A percentile compares a stretch with the other conserved stretches of the same genome.
phyloP scores from a whole-genome alignment of 2,888 invertebrate species.

The Drosophila pseudotalamancana region DNA sequence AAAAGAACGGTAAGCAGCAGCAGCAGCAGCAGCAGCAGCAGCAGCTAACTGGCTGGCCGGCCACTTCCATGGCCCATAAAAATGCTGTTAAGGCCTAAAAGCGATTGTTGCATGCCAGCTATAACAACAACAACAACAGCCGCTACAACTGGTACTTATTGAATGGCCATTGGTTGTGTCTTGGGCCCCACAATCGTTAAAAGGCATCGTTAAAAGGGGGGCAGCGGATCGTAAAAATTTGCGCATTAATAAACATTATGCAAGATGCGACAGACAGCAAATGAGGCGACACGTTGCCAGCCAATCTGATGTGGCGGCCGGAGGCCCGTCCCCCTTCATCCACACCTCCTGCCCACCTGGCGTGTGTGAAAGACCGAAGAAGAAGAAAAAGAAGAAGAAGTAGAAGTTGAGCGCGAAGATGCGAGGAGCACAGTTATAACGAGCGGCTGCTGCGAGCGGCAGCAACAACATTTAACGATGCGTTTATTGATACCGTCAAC shows the following conservation, averaged over 20 bases:
- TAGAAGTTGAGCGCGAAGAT: conserved; percentile 20
- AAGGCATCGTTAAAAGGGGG: conserved; percentile 69
- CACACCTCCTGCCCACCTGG: no score
- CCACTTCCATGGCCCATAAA: conserved; percentile 50
- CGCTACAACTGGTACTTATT: conserved; percentile 39
- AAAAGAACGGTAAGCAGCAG: conserved; percentile 51
- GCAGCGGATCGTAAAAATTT: conserved; percentile 69
- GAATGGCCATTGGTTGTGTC: conserved; percentile 37
- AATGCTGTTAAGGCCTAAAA: conserved; percentile 69
- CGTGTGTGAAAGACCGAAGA: conserved; percentile 46
- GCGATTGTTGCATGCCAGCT: conserved; percentile 37
- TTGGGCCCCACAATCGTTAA: conserved; percentile 58
- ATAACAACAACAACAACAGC: conserved; percentile 15
- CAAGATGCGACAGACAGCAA: conserved; percentile 57
- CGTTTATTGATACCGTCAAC: conserved; percentile 65
- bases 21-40: conserved; percentile 6
- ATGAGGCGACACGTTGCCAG: conserved; percentile 53
- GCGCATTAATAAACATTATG: conserved; percentile 76
- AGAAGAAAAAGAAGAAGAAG: no score
- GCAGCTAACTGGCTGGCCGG: conserved; percentile 38
- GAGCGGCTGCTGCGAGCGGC: conserved; percentile 32
- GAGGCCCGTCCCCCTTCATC: conserved; percentile 31
- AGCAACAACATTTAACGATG: conserved; percentile 63
- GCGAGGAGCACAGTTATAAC: conserved; percentile 63
- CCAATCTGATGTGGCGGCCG: conserved; percentile 21